phyloP scores from a whole-genome alignment of 2,888 invertebrate genomes.

The Cephus rjabovi region DNA sequence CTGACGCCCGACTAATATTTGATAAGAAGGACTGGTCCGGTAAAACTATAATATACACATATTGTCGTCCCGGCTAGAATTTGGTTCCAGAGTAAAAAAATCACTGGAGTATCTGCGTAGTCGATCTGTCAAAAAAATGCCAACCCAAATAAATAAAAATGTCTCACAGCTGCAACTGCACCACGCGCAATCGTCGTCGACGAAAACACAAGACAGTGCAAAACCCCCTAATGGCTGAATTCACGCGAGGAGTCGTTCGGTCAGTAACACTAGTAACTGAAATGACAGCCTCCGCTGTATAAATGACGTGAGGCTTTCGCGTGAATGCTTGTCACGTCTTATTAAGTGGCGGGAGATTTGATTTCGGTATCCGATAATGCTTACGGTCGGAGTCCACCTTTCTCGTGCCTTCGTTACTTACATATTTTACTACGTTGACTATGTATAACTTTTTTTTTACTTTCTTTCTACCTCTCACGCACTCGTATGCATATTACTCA shows the following conservation, averaged over 20 bases:
- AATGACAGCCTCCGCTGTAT: conserved; percentile 10
- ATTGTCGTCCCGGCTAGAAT: too few species aligned
- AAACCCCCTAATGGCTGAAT: conserved; percentile 22
- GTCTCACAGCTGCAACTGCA: too few species aligned
- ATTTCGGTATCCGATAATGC: conserved; percentile 44
- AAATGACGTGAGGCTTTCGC: conserved; percentile 40
- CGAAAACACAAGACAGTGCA: too few species aligned
- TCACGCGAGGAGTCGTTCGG: conserved; percentile 32
- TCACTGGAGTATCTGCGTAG: too few species aligned
- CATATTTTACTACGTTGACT: neutral
- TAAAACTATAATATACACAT: too few species aligned
- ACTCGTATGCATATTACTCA: conserved; percentile 24
- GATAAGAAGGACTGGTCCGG: too few species aligned
- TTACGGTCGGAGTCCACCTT: conserved; percentile 33
- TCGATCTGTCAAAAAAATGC: too few species aligned
- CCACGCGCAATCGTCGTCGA: too few species aligned
- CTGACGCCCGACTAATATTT: too few species aligned
- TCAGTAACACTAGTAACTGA: conserved; percentile 23
- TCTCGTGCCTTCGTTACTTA: conserved; percentile 20
- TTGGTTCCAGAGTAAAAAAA: too few species aligned
- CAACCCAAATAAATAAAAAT: too few species aligned
- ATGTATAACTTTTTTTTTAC: neutral
- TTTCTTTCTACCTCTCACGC: conserved; percentile 3
- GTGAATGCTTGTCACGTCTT: conserved; percentile 62
- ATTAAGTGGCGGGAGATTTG: conserved; percentile 56